These are phyloP conservation scores for Rattus norvegicus DNA, from an alignment of 2,113 vertebrate genomes.

Conservation along the genomic window GRCr8 NC_086020.1:167552001-167552500, in stretches of 20 bases:
- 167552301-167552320: neutral
- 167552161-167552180: neutral
- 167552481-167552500: conserved; percentile 8
- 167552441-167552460: conserved; percentile 1
- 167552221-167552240: neutral
- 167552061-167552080: neutral
- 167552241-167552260: neutral
- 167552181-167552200: neutral
- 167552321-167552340: neutral
- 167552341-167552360: neutral
- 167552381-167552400: neutral
- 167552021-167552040: neutral
- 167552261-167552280: neutral
- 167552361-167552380: neutral
- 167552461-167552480: neutral
- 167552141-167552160: neutral
- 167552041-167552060: neutral
- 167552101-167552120: neutral
- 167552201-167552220: neutral
- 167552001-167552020: neutral
- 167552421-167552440: neutral
- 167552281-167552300: neutral
- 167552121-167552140: neutral
- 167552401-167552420: neutral
- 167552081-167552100: neutral